Evolutionary conservation across 2,797 vertebrate species (phyloP), one percentile per base, ranked within the genome.

Genomic region (Enteromius viviparus): DNA sequence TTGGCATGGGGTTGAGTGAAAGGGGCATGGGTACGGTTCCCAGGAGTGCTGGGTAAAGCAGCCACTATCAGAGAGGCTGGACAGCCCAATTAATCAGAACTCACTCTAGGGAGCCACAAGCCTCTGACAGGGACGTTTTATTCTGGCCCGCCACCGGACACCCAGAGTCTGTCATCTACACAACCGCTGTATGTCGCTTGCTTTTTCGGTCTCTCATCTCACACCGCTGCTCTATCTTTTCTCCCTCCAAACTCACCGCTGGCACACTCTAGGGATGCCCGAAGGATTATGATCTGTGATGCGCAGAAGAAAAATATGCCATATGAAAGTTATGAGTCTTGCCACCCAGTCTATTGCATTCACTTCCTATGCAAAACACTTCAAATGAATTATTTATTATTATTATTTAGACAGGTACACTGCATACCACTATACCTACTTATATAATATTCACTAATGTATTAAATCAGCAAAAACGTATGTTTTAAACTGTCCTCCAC

Each of bases 1-100:
- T 77, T 74, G 78, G 80, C 37, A 69, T 47, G 87, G 87, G 55
- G 75, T 84, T 71, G 91, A 84, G 88, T 79, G 81, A 76, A 62
- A 37, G 88, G 91, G 88, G 91, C 89, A 87, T 85, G 90, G 91
- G 90, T 84, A 89, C 88, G 87, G 85, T 91, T 94, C 94, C 91
- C 72, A 84, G 90, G 93, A 94, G 90, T 88, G 83, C 89, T 90
- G 90, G 90, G 91, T 93, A 94, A 94, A 94, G 91, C 89, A 90
- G 91, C 88, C 84, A 74, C 92, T 92, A 94, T 94, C 92, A 93
- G 91, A 92, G 91, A 87, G 91, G 85, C 89, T 85, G 90, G 92
- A 93, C 83, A 92, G 91, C 91, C 85, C 93, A 91, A 95, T 95
- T 94, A 94, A 94, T 95, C 94, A 95, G 90, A 86, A 64, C 82